Evolutionary conservation across 2,797 vertebrate genomes (phyloP), one percentile per base, ranked within the genome.

Genomic region (Enoplosus armatus): DNA sequence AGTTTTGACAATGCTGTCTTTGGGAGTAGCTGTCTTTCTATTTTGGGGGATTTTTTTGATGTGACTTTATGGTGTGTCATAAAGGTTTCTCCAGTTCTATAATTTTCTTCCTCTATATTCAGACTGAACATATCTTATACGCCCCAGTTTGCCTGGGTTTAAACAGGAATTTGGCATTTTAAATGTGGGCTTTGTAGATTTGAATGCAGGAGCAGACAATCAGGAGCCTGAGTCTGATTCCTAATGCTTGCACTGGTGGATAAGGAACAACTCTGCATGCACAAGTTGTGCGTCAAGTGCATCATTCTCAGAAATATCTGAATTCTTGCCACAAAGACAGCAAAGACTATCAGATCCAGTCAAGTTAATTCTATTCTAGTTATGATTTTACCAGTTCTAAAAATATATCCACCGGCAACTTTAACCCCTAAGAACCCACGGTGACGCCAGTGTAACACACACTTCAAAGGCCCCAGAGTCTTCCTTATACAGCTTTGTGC

Each of bases 11-110:
- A 29, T 24, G 31, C 29, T 0, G 22, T 58, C 26, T 53, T 45
- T 60, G 77, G 79, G 62, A 75, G 69, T 27, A 45, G 48, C 43
- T 14, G 24, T 20, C 26, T 50, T 65, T 65, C 61, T 56, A 43
- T 47, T 72, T 61, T 15, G 1, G 11, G 20, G 2, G 1, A 35
- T 43, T 48, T 37, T n/a, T 8, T 27, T 0, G 0, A n/a, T n/a
- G 20, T 45, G 31, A 43, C 37, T 63, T 75, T 37, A 35, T 48
- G 20, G 37, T 20, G 6, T 14, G 48, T 27, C 35, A 60, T 37
- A 59, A 71, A 64, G 1, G 26, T 58, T 33, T 47, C 20, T 35
- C 14, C 29, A 16, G 10, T 16, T 35, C 39, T 67, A 4, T 59
- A n/a, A 65, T 58, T 51, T 43, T 72, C 33, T 10, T 39, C 11